phyloP scores from a whole-genome alignment of 2,888 invertebrate species.

The Archips crataeganus region DNA sequence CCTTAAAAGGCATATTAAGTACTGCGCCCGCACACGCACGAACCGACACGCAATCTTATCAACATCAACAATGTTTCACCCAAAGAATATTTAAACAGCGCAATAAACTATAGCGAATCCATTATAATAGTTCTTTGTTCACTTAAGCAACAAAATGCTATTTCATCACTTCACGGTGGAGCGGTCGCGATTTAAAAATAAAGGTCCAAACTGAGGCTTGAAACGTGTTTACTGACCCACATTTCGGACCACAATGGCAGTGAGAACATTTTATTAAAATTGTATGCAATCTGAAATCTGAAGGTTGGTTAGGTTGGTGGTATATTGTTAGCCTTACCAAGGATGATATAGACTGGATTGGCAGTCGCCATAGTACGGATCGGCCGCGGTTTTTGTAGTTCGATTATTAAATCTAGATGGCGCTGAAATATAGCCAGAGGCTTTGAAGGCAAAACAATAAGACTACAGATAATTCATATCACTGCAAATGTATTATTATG shows the following conservation, averaged over 20 bases:
- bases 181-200: background rate
- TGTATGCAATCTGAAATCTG: no score
- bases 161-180: constrained; percentile 4
- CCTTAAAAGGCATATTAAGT: background rate
- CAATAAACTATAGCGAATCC: constrained; percentile 1
- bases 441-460: no score
- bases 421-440: no score
- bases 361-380: no score
- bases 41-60: background rate
- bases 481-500: no score
- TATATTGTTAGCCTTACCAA: no score
- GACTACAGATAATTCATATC: no score
- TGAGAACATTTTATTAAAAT: background rate
- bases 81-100: background rate
- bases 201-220: background rate
- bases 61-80: background rate
- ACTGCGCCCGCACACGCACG: background rate
- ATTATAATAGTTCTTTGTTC: constrained; percentile 6
- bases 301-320: no score
- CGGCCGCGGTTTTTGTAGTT: no score
- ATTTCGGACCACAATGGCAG: background rate
- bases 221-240: constrained; percentile 1
- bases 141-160: background rate
- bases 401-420: no score
- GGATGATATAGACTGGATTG: no score